These are phyloP conservation scores for Takifugu rubripes DNA, from an alignment of 2,797 vertebrate species.

Conservation along the genomic window DNA sequence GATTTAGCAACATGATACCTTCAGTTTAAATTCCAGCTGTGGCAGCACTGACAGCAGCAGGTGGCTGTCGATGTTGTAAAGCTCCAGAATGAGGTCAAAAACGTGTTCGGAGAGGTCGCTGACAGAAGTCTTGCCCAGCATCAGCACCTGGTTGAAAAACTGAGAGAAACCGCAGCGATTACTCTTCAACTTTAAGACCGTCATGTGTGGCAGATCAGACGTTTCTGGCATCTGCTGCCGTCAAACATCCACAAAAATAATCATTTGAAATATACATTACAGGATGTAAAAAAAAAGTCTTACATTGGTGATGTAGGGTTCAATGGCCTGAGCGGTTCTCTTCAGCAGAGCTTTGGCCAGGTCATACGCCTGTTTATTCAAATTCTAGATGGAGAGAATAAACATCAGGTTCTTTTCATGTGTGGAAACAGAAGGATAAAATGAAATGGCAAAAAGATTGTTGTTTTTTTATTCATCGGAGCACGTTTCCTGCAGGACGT, in stretches of 20 bases:
- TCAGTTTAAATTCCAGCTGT: conserved; percentile 97
- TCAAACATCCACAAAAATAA: not conserved
- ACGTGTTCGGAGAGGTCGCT: conserved; percentile 97
- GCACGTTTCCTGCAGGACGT: not conserved
- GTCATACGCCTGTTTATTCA: conserved; percentile 99
- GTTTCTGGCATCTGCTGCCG: not conserved
- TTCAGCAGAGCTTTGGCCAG: conserved; percentile 96
- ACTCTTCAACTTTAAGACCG: not conserved
- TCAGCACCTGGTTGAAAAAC: conserved; percentile 99
- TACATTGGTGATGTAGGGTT: conserved; percentile 98
- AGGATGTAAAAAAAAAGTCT: conserved; percentile 54
- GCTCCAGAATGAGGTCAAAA: conserved; percentile 96
- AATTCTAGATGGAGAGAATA: conserved; percentile 78
- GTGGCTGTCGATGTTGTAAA: conserved; percentile 98
- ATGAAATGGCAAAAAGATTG: not conserved
- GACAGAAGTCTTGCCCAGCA: conserved; percentile 98
- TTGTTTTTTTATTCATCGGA: conserved; percentile 1
- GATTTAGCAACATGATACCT: conserved; percentile 74
- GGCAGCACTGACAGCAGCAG: conserved; percentile 96
- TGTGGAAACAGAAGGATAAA: not conserved
- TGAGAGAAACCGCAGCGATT: conserved; percentile 41
- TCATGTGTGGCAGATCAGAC: no score
- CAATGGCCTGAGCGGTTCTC: conserved; percentile 96
- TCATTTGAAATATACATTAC: not conserved
- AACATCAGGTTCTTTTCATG: not conserved